Conservation (phyloP, 2,113 vertebrate species). For the Telmatochromis brachygnathus region DNA sequence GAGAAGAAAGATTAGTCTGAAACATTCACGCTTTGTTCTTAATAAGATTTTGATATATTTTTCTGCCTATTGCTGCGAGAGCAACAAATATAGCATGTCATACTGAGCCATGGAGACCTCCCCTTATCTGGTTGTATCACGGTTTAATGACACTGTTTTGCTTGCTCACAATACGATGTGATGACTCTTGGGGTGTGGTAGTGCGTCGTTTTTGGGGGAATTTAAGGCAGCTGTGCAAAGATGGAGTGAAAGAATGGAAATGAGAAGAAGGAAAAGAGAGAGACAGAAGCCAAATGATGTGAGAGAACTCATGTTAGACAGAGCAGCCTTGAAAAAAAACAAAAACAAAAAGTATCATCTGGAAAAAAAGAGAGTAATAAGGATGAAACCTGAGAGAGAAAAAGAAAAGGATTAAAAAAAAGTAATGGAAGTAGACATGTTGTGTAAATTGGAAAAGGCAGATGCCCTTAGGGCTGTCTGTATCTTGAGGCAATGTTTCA, state of each 20-base stretch:
- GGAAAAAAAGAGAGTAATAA: neutral
- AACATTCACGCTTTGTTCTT: neutral
- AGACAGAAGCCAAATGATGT: neutral
- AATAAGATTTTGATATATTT: slow-evolving; percentile 4
- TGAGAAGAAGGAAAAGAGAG: neutral
- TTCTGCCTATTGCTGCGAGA: neutral
- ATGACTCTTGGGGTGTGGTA: neutral
- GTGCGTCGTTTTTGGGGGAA: neutral
- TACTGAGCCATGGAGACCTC: neutral
- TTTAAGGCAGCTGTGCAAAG: neutral
- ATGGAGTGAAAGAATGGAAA: neutral
- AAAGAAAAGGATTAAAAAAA: neutral
- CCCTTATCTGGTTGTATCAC: slow-evolving; percentile 7
- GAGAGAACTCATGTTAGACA: neutral
- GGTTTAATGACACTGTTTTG: neutral
- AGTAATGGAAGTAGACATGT: neutral
- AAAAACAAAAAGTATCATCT: neutral
- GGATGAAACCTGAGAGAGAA: neutral
- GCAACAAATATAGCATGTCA: neutral
- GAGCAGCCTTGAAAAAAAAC: neutral
- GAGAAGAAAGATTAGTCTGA: neutral
- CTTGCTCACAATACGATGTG: neutral
- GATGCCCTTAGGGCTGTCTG: neutral
- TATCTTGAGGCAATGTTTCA: neutral
- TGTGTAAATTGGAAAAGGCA: neutral